Evolutionary conservation across 2,113 vertebrate genomes (phyloP).

Genomic region (Ancistrus triradiatus): DNA sequence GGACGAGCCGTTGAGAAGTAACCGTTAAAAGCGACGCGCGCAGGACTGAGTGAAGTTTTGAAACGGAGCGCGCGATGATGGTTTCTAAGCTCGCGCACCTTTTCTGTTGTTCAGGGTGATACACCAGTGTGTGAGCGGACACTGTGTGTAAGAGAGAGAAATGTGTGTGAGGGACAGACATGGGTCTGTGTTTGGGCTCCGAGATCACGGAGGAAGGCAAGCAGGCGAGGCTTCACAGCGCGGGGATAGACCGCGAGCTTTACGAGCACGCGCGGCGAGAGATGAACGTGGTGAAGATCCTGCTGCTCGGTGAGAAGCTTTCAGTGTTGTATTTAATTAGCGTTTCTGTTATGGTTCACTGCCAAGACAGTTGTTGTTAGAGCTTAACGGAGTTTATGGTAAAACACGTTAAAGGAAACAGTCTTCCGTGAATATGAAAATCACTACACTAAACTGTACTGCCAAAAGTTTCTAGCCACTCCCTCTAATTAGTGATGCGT

Average conservation of each 20-base stretch:
- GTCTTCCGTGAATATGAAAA: no score
- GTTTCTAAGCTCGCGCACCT: background rate
- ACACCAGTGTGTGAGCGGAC: background rate
- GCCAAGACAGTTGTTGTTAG: no score
- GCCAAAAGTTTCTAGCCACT: no score
- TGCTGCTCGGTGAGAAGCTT: constrained; percentile 65
- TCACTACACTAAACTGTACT: no score
- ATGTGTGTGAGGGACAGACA: constrained; percentile 51
- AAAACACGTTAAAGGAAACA: no score
- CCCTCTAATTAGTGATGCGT: no score
- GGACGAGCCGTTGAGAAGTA: no score
- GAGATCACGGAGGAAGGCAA: constrained; percentile 69
- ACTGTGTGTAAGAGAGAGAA: constrained; percentile 48
- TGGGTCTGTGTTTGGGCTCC: constrained; percentile 74
- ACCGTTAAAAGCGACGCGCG: no score
- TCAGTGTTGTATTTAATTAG: no score
- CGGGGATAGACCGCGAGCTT: constrained; percentile 65
- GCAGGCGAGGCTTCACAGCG: constrained; percentile 63
- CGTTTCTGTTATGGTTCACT: no score
- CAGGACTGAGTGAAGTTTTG: background rate
- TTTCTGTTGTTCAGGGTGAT: background rate
- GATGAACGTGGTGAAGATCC: constrained; percentile 71
- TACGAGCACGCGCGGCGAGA: constrained; percentile 66
- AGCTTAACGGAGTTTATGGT: no score
- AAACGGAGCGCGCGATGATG: background rate